Base-by-base conservation (phyloP, 2,888 invertebrate species). In the Dioctria linearis region DNA sequence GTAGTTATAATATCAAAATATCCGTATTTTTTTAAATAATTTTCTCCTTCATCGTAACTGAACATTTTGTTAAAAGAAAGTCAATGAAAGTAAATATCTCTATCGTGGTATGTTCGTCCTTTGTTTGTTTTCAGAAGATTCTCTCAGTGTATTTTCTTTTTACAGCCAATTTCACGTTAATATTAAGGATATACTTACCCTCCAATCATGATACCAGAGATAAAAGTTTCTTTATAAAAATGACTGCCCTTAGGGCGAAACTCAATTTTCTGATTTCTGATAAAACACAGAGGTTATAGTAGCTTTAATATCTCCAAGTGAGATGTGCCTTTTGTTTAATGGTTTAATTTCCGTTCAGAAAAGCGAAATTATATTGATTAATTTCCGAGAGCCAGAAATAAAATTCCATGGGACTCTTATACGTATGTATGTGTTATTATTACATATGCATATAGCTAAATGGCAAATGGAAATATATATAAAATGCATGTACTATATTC, bases 281-380 rank as follows among this genome's bases (percentile, higher is more conserved):
- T 73, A 73, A 59, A 8, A 42, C 13, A 25, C 25, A 25, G 1
- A 57, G 73, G 73, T 59, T 73, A 73, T 73, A 57, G 73, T 42
- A 42, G 39, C 25, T 42, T 73, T 59, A 54, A 73, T 57, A 73
- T 73, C 73, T 57, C 42, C 13, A 59, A 57, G 59, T 54, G 73
- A 73, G 57, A 59, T 73, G 73, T 73, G 54, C 49, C 13, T 73
- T 73, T 73, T 59, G 57, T 73, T 42, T 59, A 73, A 73, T 73
- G 73, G 73, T 73, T 73, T 73, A 73, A 73, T 73, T 73, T 73
- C 73, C 73, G 73, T 42, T 73, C n/a, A 51, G 37, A 57, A 49
- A 13, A 42, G 13, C 42, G 73, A 57, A 57, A 40, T 59, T 42
- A 13, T 73, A 42, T 57, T 73, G 73, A 73, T 73, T 73, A 73